These are phyloP conservation scores for Glyptemys insculpta DNA, from an alignment of 2,797 vertebrate species.

Conservation along the genomic window DNA sequence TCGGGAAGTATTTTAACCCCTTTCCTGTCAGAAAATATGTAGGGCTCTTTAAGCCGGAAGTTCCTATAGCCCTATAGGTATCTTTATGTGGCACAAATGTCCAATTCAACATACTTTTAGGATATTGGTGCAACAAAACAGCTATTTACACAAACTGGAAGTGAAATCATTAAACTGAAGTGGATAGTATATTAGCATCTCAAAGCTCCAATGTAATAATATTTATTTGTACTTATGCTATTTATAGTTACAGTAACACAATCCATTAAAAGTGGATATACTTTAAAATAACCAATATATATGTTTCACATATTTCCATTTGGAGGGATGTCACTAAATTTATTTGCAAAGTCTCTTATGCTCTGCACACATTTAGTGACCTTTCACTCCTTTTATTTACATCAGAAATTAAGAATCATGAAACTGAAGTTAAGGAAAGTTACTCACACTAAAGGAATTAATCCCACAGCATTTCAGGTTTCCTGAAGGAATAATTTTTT, in stretches of 20 bases:
- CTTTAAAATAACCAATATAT: background rate
- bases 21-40: slow-evolving; percentile 6
- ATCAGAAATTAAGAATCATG: background rate
- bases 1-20: slow-evolving; percentile 43
- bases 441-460: background rate
- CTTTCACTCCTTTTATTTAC: background rate
- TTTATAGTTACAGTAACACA: background rate
- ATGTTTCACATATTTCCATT: background rate
- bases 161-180: background rate
- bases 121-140: background rate
- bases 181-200: background rate
- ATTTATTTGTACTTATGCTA: background rate
- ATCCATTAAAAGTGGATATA: background rate
- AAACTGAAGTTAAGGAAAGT: too few species aligned
- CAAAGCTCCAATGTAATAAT: background rate
- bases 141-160: background rate
- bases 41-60: background rate
- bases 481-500: background rate
- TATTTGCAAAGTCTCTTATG: background rate
- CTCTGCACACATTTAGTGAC: background rate
- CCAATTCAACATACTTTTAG: background rate
- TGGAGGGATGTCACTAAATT: background rate
- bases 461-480: background rate
- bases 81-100: background rate
- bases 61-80: background rate